Conservation (phyloP, 1,140 invertebrate species). For the Orussus abietinus region DNA sequence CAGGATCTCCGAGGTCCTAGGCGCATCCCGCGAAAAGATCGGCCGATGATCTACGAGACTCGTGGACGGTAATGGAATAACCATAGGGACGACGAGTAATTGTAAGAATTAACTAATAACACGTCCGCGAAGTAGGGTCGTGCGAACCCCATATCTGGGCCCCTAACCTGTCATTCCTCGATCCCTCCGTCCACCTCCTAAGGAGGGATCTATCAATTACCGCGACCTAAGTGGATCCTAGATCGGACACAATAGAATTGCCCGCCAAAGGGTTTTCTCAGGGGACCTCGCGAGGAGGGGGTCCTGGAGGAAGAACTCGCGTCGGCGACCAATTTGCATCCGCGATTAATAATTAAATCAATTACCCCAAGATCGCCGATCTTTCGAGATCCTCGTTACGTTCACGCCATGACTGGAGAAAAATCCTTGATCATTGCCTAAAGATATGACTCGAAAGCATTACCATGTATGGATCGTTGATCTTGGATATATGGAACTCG, state of each 20-base stretch:
- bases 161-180: slow-evolving; percentile 39
- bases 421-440: too few species aligned
- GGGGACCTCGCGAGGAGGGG: slow-evolving; percentile 6
- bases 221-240: slow-evolving; percentile 35
- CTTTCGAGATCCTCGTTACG: background rate
- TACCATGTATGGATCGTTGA: too few species aligned
- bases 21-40: too few species aligned
- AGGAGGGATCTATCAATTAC: slow-evolving; percentile 39
- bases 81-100: slow-evolving; percentile 40
- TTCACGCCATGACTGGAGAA: too few species aligned
- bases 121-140: slow-evolving; percentile 39
- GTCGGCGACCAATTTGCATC: slow-evolving; percentile 24
- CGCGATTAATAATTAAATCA: slow-evolving; percentile 23
- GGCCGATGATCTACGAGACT: slow-evolving; percentile 33
- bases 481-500: too few species aligned
- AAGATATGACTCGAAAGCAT: too few species aligned
- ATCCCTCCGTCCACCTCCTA: slow-evolving; percentile 27
- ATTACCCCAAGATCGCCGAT: slow-evolving; percentile 15
- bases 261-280: slow-evolving; percentile 17
- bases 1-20: too few species aligned
- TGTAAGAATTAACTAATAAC: slow-evolving; percentile 45
- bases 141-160: slow-evolving; percentile 37
- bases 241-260: slow-evolving; percentile 42
- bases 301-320: too few species aligned
- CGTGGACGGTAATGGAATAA: slow-evolving; percentile 38